Conservation (phyloP, 1,140 invertebrate genomes). For the Acarapis woodi region DNA sequence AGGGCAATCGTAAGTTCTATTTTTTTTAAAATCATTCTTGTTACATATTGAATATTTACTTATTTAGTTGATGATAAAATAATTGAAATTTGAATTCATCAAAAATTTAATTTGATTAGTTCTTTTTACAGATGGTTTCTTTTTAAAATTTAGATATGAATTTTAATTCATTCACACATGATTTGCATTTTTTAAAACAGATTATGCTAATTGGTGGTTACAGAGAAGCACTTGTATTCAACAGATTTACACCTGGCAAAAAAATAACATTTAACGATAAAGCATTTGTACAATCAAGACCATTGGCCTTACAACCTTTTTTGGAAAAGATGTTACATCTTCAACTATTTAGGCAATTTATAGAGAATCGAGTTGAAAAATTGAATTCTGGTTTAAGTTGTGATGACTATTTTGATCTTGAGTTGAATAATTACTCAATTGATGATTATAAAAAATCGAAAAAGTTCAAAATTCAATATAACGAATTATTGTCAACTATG, state of each 20-base stretch:
- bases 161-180: no score
- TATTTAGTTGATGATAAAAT: no score
- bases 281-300: constrained; percentile 49
- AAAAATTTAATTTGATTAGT: no score
- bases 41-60: no score
- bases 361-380: constrained; percentile 62
- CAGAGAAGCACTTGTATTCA: constrained; percentile 44
- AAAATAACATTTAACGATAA: constrained; percentile 55
- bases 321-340: constrained; percentile 60
- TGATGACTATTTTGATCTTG: constrained; percentile 62
- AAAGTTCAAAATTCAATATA: constrained; percentile 39
- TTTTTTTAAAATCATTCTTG: no score
- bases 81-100: no score
- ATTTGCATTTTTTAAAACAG: no score
- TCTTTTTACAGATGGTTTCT: no score
- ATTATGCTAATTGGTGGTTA: constrained; percentile 77
- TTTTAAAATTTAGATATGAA: no score
- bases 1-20: constrained; percentile 47
- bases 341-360: constrained; percentile 88
- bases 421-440: constrained; percentile 50
- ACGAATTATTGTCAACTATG: constrained; percentile 34
- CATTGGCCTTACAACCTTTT: constrained; percentile 51
- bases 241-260: constrained; percentile 9
- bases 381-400: constrained; percentile 37
- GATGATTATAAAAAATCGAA: constrained; percentile 36